Base-by-base conservation (phyloP, 1,140 invertebrate species). In the Lutraria rhynchaena region DNA sequence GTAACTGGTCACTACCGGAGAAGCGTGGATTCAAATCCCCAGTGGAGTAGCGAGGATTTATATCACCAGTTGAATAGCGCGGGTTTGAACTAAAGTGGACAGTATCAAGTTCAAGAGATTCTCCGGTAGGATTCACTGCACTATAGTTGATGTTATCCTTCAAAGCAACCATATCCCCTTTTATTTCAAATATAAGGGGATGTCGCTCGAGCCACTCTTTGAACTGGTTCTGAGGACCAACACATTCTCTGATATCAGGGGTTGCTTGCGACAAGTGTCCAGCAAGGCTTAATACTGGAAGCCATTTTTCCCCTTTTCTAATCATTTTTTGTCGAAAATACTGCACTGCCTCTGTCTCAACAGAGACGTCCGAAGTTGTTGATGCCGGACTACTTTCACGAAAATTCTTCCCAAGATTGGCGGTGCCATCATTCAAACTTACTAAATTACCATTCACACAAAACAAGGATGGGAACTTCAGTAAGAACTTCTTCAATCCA, bases 381-480 rank as follows among this genome's bases (percentile, higher is more conserved):
- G 90, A 90, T 70, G 89, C 87, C 69, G 90, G 86, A 78, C 86
- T 87, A 76, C 85, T 85, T 86, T 90, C 89, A 67, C 87, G 86
- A 88, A 90, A 88, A 83, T 86, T 89, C 58, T 71, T 88, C 84
- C 89, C 89, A 88, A 90, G 87, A 86, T 84, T 84, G 61, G 87
- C 87, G 81, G 87, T 88, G 71, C 90, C 90, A 85, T 91, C 90
- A 81, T 89, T 91, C 61, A 91, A 80, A 78, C 88, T 89, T 46
- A 91, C 89, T 29, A 90, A 84, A 78, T 93, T 92, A 77, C 91
- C 91, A 85, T 91, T 92, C 0, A 93, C 90, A 55, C 87, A 90
- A 86, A 93, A 93, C 53, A 93, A 81, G 13, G 92, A 93, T 27
- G 93, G 93, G 87, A 93, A 93, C 78, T 92, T 92, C 41, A 89